Conservation (phyloP, 2,797 vertebrate genomes). For the Parotocinclus haroldoi region DNA sequence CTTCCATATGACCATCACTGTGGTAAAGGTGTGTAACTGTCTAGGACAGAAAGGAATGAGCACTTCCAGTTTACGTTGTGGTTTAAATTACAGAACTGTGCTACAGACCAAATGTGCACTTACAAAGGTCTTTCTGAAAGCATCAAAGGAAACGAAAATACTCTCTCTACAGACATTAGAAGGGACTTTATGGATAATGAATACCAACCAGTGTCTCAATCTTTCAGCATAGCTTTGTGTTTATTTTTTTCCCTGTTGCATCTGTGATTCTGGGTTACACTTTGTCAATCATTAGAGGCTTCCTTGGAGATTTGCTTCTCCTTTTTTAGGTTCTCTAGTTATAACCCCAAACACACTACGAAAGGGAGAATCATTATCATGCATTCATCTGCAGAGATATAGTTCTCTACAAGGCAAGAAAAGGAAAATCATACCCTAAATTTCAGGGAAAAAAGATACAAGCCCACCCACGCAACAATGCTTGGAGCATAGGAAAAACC, state of each 20-base stretch:
- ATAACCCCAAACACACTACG: slow-evolving; percentile 10
- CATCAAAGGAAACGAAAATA: background rate
- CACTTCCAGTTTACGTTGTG: slow-evolving; percentile 1
- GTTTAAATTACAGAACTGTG: slow-evolving; percentile 8
- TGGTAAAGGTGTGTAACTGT: slow-evolving; percentile 63
- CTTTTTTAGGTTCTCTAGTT: slow-evolving; percentile 25
- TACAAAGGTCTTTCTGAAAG: background rate
- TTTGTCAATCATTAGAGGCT: slow-evolving; percentile 46
- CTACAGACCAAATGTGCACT: background rate
- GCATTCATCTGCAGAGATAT: slow-evolving; percentile 48
- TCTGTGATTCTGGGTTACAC: slow-evolving; percentile 38
- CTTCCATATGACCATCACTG: slow-evolving; percentile 56
- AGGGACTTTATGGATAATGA: background rate
- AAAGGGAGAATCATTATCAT: slow-evolving; percentile 44
- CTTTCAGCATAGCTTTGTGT: slow-evolving; percentile 1
- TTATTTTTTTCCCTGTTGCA: slow-evolving; percentile 16
- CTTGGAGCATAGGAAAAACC: slow-evolving; percentile 48
- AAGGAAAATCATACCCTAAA: slow-evolving; percentile 36
- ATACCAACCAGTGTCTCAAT: slow-evolving; percentile 3
- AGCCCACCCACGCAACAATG: slow-evolving; percentile 45
- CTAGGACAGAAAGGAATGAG: slow-evolving; percentile 11
- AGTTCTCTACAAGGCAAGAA: slow-evolving; percentile 51
- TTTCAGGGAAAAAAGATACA: slow-evolving; percentile 44
- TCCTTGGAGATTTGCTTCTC: slow-evolving; percentile 41
- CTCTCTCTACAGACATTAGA: background rate